These are phyloP conservation scores for Myotis davidii DNA, from an alignment of 2,113 vertebrate species.

Conservation along the genomic window DNA sequence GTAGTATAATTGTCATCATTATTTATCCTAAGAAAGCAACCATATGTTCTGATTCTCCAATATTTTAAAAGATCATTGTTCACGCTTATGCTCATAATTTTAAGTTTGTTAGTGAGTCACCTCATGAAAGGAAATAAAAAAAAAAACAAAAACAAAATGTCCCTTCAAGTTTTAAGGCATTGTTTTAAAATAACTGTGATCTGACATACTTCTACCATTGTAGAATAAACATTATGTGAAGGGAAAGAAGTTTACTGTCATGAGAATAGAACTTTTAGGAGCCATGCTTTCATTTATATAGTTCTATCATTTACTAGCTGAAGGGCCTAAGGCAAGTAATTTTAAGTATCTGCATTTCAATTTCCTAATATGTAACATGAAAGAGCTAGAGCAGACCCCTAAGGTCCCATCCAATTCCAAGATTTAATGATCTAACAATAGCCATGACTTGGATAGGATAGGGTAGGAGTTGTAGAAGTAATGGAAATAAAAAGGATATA, in stretches of 20 bases:
- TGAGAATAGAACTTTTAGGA: conserved; percentile 33
- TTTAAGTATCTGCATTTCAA: conserved; percentile 60
- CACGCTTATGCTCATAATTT: neutral
- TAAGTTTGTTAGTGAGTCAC: neutral
- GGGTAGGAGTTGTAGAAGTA: neutral
- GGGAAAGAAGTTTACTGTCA: neutral
- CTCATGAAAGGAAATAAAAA: neutral
- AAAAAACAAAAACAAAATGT: neutral
- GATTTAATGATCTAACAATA: conserved; percentile 62
- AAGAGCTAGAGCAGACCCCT: conserved; percentile 6
- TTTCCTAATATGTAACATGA: conserved; percentile 55
- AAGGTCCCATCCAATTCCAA: conserved; percentile 52
- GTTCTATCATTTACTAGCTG: neutral
- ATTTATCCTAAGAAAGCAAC: neutral
- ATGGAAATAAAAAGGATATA: neutral
- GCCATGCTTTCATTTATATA: conserved; percentile 37
- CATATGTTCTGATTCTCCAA: neutral
- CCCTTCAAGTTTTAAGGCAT: neutral
- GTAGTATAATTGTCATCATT: neutral
- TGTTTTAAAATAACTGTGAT: neutral
- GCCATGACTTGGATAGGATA: neutral
- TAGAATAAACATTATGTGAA: conserved; percentile 2
- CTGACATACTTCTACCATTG: neutral
- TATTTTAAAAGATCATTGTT: neutral
- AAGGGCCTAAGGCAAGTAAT: conserved; percentile 58